Evolutionary conservation across 92 coral and sea anemone genomes (phyloP), one percentile per base, ranked within the genome.

Genomic region (Hydrozoanthus gracilis): DNA sequence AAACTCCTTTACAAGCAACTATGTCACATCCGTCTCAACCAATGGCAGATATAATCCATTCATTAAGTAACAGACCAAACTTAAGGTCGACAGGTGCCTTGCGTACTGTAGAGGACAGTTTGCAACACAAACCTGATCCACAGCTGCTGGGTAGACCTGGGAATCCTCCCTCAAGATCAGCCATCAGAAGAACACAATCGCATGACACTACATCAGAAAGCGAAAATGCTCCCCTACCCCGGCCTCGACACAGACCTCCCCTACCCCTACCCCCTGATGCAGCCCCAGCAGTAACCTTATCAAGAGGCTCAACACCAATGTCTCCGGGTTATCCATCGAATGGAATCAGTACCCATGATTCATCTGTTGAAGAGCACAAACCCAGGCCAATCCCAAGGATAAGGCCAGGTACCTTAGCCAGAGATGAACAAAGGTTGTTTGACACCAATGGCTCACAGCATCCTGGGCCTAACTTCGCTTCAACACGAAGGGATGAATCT

Each of bases 231-330:
- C 98, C 98, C n/a, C 91, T 91, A 8, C 94, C 98, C 45, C 79
- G 94, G 72, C 95, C 96, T 60, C 92, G 99, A 68, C 89, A 93
- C 87, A 87, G 92, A 88, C 98, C 99, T 56, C 99, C 88, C 3
- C 51, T 72, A 67, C 77, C 95, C 4, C 98, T 98, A 50, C 95
- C 98, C 60, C 95, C 98, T 27, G 91, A 91, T 7, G 76, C 73
- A 6, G 14, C 58, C 9, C 82, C 83, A 1, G 71, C 58, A 3
- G 72, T 76, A 69, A 74, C 77, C 15, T 73, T 86, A 44, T 86
- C 93, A 3, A 71, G 83, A 76, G 89, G 70, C 10, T 88, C 84
- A 61, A 78, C 89, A 2, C 73, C 80, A 8, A 50, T 82, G 18
- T 80, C 46, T 66, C 60, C 82, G 27, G 83, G 91, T 16, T 62